These are phyloP conservation scores for Callimorpha dominula DNA, from an alignment of 2,888 invertebrate species.

Conservation along the genomic window DNA sequence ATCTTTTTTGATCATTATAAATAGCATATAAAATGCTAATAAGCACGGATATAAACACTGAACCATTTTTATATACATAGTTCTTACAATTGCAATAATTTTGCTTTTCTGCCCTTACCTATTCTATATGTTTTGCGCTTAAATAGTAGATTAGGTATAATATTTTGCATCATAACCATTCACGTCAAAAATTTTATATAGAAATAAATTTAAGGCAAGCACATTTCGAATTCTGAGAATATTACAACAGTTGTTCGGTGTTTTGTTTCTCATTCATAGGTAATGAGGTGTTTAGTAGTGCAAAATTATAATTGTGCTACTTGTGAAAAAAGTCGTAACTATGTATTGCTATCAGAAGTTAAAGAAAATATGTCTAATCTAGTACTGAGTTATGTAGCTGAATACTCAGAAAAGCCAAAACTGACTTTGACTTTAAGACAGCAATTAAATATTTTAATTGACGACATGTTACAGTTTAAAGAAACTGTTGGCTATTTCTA, in stretches of 20 bases:
- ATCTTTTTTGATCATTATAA: background rate
- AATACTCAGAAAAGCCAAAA: background rate
- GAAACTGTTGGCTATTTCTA: no score
- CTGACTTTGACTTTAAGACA: background rate
- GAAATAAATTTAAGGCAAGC: slow-evolving; percentile 66
- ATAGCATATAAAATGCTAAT: background rate
- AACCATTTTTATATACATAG: background rate
- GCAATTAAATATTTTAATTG: background rate
- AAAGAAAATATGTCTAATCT: background rate
- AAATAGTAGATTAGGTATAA: slow-evolving; percentile 40
- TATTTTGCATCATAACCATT: slow-evolving; percentile 41
- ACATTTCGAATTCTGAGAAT: slow-evolving; percentile 76
- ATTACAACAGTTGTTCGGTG: slow-evolving; percentile 74
- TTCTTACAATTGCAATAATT: slow-evolving; percentile 4
- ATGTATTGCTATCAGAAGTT: slow-evolving; percentile 6
- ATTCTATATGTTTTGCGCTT: slow-evolving; percentile 14
- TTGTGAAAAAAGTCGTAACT: slow-evolving; percentile 16
- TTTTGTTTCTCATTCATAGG: slow-evolving; percentile 71
- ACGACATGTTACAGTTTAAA: no score
- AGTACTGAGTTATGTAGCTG: background rate
- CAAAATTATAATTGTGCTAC: slow-evolving; percentile 35
- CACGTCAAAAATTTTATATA: slow-evolving; percentile 51
- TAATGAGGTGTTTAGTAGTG: slow-evolving; percentile 52
- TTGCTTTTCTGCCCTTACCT: slow-evolving; percentile 18
- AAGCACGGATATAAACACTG: background rate